Base-by-base conservation (phyloP, 1,140 invertebrate species). In the Pantala flavescens region DNA sequence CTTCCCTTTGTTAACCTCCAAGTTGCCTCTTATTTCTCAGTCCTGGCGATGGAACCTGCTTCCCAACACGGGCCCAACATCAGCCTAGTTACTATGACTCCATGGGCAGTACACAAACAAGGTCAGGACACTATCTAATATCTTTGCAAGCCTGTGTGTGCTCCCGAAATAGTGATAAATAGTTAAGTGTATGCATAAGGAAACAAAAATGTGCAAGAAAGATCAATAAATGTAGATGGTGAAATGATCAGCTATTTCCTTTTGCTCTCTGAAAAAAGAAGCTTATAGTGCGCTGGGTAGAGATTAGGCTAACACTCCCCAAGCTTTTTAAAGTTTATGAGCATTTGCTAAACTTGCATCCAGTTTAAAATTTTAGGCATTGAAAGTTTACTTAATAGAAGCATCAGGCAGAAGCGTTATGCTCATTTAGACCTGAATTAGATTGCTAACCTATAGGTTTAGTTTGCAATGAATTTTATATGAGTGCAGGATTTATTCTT, bases 31-130 rank as follows among this genome's bases (percentile, higher is more conserved):
- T 63, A 21, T 28, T 28, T 72, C 73, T 79, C 74, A 85, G 84
- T 79, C 77, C 82, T 76, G 84, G 83, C 75, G 83, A 85, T 80
- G 84, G 84, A 76, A 83, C 85, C 77, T 80, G 78, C 72, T 85
- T 80, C 79, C 82, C 82, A 72, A 83, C 83, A 55, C 81, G 81
- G 55, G 78, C 79, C 19, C 78, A 81, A 76, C 79, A 78, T 71
- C 77, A 78, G 75, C 76, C 78, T 73, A 79, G 78, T 78, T 78
- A 79, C 72, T 84, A 84, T 81, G 81, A 84, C 80, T 84, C 84
- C 76, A 85, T 85, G 84, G 84, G 83, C 77, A 82, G 79, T 78
- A 84, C 84, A 71, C 79, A 79, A 72, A 78, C 80, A 75, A 81
- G 79, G 79, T 80, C 71, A 74, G 28, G 36, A 71, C 55, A 28